phyloP scores from a whole-genome alignment of 1,140 invertebrate genomes.

The Euura lappo region DNA sequence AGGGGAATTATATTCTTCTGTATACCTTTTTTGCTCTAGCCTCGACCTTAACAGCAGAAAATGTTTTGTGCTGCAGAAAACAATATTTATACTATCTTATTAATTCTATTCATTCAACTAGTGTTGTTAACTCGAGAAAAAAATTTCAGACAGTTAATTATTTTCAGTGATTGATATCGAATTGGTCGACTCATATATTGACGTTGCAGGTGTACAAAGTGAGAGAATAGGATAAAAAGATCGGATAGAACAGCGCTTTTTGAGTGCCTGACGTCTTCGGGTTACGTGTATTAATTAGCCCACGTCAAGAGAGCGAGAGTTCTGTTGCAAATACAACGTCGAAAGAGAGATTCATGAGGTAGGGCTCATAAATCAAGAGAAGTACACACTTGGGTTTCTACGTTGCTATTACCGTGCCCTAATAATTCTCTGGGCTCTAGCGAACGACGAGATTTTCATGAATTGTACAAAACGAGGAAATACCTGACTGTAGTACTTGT shows the following conservation, averaged over 20 bases:
- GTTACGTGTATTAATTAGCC: slow-evolving; percentile 1
- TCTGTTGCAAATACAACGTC: neutral
- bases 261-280: neutral
- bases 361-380: neutral
- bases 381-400: neutral
- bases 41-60: too few species aligned
- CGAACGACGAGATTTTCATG: neutral
- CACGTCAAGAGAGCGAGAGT: neutral
- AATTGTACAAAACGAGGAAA: too few species aligned
- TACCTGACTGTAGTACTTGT: too few species aligned
- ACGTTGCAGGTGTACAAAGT: too few species aligned
- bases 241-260: too few species aligned
- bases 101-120: neutral
- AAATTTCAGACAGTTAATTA: neutral
- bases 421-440: neutral
- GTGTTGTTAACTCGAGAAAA: neutral
- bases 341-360: neutral
- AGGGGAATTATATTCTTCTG: neutral
- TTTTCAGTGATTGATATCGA: too few species aligned
- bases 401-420: neutral
- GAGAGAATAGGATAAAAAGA: too few species aligned
- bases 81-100: neutral
- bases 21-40: too few species aligned
- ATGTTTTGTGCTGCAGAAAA: too few species aligned
- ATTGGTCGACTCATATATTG: too few species aligned